phyloP scores from a whole-genome alignment of 2,797 vertebrate genomes.

The Cichlasoma orientale region DNA sequence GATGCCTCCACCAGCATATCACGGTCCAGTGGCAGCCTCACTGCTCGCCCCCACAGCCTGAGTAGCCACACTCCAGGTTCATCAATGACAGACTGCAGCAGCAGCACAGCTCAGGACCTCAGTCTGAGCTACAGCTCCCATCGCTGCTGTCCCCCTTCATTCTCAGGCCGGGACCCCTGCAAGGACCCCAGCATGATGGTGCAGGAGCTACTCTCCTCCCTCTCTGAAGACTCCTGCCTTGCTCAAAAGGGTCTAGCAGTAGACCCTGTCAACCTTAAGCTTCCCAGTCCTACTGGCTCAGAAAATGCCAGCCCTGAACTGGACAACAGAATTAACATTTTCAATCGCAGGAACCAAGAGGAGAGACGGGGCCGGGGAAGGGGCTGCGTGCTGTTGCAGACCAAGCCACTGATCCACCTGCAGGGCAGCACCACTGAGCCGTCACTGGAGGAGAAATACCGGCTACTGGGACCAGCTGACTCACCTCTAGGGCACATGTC shows the following conservation, averaged over 20 bases:
- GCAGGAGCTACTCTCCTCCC: constrained; percentile 90
- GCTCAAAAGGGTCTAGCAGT: constrained; percentile 85
- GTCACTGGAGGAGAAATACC: constrained; percentile 85
- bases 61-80: constrained; percentile 88
- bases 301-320: constrained; percentile 85
- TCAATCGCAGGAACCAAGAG: constrained; percentile 88
- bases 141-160: constrained; percentile 61
- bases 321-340: constrained; percentile 85
- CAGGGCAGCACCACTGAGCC: constrained; percentile 75
- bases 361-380: constrained; percentile 75
- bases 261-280: constrained; percentile 88
- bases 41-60: constrained; percentile 84
- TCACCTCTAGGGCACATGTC: constrained; percentile 83
- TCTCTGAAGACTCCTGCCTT: constrained; percentile 88
- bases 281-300: constrained; percentile 83
- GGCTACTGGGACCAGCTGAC: constrained; percentile 83
- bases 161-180: constrained; percentile 67
- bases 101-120: constrained; percentile 78
- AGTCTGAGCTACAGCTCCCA: constrained; percentile 71
- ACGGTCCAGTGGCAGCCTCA: constrained; percentile 83
- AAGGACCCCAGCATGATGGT: constrained; percentile 77
- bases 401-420: constrained; percentile 87
- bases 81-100: constrained; percentile 86
- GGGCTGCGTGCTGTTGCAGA: constrained; percentile 82
- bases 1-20: constrained; percentile 83